A percentile compares a stretch with the other conserved stretches of the same genome.
Conservation (phyloP, 2,113 vertebrate genomes). For the Tonatia bakeri region DNA sequence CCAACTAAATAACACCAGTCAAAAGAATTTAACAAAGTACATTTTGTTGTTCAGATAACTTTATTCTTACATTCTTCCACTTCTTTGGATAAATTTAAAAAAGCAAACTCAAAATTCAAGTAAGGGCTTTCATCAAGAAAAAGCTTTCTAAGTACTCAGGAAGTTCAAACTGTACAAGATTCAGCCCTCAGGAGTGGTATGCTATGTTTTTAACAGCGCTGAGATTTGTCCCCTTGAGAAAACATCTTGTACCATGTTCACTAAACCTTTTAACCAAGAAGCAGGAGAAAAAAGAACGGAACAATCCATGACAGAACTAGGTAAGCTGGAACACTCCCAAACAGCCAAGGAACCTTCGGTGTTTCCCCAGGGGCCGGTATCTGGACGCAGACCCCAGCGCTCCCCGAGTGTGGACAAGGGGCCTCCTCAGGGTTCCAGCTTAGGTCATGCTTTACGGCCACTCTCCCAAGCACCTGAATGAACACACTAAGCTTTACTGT, state of each 20-base stretch:
- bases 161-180: background rate
- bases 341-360: background rate
- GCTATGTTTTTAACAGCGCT: background rate
- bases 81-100: conserved; percentile 21
- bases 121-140: background rate
- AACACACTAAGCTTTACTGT: background rate
- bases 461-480: background rate
- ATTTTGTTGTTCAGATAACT: background rate
- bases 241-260: background rate
- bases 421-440: background rate
- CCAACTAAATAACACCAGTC: background rate
- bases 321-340: background rate
- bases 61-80: background rate
- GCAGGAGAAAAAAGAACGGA: background rate
- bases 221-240: background rate
- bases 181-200: background rate
- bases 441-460: background rate
- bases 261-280: background rate
- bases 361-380: background rate
- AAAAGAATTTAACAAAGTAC: background rate
- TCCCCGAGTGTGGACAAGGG: background rate
- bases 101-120: conserved; percentile 3
- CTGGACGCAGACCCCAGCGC: background rate
- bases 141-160: background rate
- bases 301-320: background rate